Evolutionary conservation across 2,797 vertebrate genomes (phyloP).

Genomic region (Catamblyrhynchus diadema): DNA sequence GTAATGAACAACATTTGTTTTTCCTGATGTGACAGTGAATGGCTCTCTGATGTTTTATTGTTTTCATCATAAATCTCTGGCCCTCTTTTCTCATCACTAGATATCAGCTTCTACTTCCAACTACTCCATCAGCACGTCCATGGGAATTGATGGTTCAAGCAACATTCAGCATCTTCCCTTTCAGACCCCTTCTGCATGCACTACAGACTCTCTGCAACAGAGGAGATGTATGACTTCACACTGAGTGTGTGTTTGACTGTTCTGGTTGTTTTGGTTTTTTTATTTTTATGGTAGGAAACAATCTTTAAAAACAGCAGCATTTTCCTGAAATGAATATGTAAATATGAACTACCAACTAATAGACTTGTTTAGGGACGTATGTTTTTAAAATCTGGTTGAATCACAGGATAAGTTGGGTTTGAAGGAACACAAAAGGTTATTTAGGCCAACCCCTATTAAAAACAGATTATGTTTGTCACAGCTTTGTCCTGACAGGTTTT

Average conservation of each 20-base stretch:
- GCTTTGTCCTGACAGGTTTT: background rate
- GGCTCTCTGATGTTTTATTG: background rate
- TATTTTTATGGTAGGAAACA: background rate
- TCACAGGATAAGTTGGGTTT: background rate
- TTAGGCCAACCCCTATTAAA: background rate
- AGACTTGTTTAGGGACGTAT: fast-evolving
- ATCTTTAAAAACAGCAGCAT: background rate
- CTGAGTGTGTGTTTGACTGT: background rate
- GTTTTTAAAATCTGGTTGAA: background rate
- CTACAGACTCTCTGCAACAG: background rate
- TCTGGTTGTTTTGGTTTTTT: no score
- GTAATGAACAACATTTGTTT: background rate
- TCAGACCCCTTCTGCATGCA: background rate
- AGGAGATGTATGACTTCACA: background rate
- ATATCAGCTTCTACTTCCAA: background rate
- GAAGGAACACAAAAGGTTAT: background rate
- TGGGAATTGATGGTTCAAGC: background rate
- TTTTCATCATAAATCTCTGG: background rate
- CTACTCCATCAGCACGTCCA: background rate
- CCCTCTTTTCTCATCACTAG: background rate
- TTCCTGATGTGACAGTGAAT: background rate
- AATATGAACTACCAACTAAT: background rate
- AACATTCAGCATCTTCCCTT: background rate
- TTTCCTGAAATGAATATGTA: background rate
- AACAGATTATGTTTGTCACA: background rate